Percentiles rank a stretch among this genome's conserved stretches.
Evolutionary conservation across 64 coral and sea anemone species (phyloP).

Genomic region (Dendronephthya gigantea): DNA sequence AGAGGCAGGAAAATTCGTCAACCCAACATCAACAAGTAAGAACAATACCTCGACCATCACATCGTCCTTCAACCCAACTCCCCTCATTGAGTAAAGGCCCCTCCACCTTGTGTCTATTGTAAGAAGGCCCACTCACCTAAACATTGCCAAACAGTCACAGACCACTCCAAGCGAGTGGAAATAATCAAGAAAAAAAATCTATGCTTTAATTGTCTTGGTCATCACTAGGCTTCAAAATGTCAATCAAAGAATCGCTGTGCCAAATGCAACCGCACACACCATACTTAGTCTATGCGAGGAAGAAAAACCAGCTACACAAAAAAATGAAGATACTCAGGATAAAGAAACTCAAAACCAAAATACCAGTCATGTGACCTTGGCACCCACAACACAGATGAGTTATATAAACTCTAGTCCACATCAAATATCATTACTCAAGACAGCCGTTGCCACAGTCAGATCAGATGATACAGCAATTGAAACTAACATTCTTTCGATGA

Average conservation of each 20-base stretch:
- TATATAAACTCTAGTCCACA: too few relatives aligned
- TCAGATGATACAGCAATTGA: not conserved
- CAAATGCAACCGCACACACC: not conserved
- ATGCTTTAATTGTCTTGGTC: too few relatives aligned
- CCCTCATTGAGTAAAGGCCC: too few relatives aligned
- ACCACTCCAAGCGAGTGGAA: too few relatives aligned
- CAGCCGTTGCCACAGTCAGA: too few relatives aligned
- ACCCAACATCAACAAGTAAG: not conserved
- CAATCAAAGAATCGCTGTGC: not conserved
- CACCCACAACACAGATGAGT: not conserved
- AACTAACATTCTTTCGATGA: slow-evolving; percentile 29
- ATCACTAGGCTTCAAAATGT: too few relatives aligned
- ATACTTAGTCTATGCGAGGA: slow-evolving; percentile 44
- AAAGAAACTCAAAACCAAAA: not conserved
- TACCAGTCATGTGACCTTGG: not conserved
- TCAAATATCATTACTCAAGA: slow-evolving; percentile 18
- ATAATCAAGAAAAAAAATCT: too few relatives aligned
- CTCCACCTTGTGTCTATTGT: too few relatives aligned
- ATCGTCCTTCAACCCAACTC: not conserved
- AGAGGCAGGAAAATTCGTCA: not conserved
- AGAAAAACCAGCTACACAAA: not conserved
- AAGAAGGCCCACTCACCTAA: not conserved
- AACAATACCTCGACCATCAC: not conserved
- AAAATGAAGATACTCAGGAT: not conserved
- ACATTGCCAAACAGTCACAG: too few relatives aligned